A percentile compares a stretch with the other conserved stretches of the same genome.
phyloP scores from a whole-genome alignment of 2,888 invertebrate genomes.

The Tetragonula carbonaria region DNA sequence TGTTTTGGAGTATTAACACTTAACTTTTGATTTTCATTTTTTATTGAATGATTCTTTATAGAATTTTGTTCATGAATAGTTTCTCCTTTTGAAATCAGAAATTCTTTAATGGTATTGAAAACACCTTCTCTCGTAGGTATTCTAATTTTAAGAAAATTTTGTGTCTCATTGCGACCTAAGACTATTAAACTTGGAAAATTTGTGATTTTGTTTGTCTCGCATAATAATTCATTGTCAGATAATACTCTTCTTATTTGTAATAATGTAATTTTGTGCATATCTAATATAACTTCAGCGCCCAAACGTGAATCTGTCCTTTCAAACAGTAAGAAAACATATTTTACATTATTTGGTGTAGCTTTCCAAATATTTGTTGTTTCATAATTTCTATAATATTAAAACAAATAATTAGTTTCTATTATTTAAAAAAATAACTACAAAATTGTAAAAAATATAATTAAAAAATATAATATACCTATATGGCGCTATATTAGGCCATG shows the following conservation, averaged over 20 bases:
- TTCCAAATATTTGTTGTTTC: slow-evolving; percentile 85
- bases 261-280: slow-evolving; percentile 86
- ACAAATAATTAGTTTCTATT: slow-evolving; percentile 10
- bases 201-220: slow-evolving; percentile 84
- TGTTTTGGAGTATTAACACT: slow-evolving; percentile 17
- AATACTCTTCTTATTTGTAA: slow-evolving; percentile 87
- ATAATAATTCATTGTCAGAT: slow-evolving; percentile 85
- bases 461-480: slow-evolving; percentile 81
- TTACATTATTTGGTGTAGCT: slow-evolving; percentile 84
- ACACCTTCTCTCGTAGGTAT: slow-evolving; percentile 84
- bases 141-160: slow-evolving; percentile 83
- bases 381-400: slow-evolving; percentile 75
- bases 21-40: slow-evolving; percentile 14
- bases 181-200: slow-evolving; percentile 86
- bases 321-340: slow-evolving; percentile 88
- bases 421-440: background rate
- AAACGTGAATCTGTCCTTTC: slow-evolving; percentile 87
- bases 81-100: slow-evolving; percentile 81
- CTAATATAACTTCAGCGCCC: slow-evolving; percentile 89
- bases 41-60: background rate
- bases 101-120: slow-evolving; percentile 85
- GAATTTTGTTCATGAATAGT: slow-evolving; percentile 47
- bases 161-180: slow-evolving; percentile 83
- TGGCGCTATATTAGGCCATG: slow-evolving; percentile 89
- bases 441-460: background rate